These are phyloP conservation scores for Acronicta psi DNA, from an alignment of 2,888 invertebrate species.

Conservation along the genomic window DNA sequence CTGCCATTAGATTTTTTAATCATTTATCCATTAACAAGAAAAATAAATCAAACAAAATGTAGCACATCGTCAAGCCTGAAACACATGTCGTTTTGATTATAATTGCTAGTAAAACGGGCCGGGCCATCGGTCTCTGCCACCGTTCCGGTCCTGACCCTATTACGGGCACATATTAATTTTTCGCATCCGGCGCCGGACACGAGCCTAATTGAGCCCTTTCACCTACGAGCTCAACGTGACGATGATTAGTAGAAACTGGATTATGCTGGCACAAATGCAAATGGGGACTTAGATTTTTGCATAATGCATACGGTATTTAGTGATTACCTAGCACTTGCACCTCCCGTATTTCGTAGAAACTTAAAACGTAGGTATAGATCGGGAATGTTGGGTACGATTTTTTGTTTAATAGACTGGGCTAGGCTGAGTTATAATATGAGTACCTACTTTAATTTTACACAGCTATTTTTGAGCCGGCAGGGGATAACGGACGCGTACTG, in stretches of 20 bases:
- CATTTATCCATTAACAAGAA: not conserved
- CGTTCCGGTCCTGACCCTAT: constrained; percentile 66
- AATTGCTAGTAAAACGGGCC: constrained; percentile 62
- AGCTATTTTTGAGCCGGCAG: too few species aligned
- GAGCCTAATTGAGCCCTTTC: constrained; percentile 73
- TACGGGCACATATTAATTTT: constrained; percentile 81
- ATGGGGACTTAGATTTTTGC: not conserved
- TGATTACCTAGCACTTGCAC: too few species aligned
- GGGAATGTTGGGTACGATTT: too few species aligned
- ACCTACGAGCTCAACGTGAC: constrained; percentile 47
- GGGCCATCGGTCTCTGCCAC: constrained; percentile 71
- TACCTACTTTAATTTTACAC: too few species aligned
- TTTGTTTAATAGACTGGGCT: too few species aligned
- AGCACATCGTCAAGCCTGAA: constrained; percentile 29
- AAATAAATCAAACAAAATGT: constrained; percentile 19
- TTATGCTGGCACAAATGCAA: constrained; percentile 12
- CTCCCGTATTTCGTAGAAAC: too few species aligned
- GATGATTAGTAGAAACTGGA: constrained; percentile 45
- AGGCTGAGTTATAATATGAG: too few species aligned
- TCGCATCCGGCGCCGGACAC: constrained; percentile 74
- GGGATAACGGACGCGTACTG: too few species aligned
- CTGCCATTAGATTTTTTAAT: too few species aligned
- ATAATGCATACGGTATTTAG: too few species aligned
- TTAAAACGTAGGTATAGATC: too few species aligned
- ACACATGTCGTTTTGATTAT: constrained; percentile 60